Evolutionary conservation across 2,113 vertebrate genomes (phyloP).

Genomic region (Harpagus bidentatus): DNA sequence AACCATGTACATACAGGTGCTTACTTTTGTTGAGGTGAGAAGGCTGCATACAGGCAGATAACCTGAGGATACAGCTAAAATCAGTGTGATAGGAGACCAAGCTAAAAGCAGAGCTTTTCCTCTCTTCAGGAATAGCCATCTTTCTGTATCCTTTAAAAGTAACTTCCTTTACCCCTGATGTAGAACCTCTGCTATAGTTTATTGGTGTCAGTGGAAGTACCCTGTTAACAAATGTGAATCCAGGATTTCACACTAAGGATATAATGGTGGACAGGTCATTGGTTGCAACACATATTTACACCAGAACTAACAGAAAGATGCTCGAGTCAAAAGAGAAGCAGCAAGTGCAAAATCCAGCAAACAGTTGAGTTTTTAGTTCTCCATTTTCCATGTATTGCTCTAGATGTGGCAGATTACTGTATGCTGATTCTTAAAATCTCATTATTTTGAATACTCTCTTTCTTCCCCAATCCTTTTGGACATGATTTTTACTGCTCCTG

Average conservation of each 20-base stretch:
- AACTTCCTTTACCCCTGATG: neutral
- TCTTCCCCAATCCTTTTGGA: neutral
- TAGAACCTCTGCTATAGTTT: neutral
- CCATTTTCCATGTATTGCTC: neutral
- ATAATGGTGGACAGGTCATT: neutral
- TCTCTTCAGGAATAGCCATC: neutral
- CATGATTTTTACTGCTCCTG: neutral
- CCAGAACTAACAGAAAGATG: neutral
- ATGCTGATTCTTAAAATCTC: neutral
- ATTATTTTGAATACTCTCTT: neutral
- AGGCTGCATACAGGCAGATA: neutral
- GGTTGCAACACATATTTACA: fast-evolving
- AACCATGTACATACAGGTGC: neutral
- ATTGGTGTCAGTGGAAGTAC: neutral
- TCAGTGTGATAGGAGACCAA: neutral
- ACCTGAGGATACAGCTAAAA: neutral
- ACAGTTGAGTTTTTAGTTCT: neutral
- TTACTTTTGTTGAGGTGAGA: neutral
- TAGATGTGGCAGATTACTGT: neutral
- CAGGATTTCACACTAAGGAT: neutral
- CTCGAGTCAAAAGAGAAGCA: neutral
- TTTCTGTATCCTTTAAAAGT: neutral
- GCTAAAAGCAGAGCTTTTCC: neutral
- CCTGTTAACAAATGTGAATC: neutral
- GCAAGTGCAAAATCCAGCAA: neutral